Percentiles rank a stretch among this genome's conserved stretches.
phyloP scores from a whole-genome alignment of 1,140 invertebrate species.

The Dryas iulia region DNA sequence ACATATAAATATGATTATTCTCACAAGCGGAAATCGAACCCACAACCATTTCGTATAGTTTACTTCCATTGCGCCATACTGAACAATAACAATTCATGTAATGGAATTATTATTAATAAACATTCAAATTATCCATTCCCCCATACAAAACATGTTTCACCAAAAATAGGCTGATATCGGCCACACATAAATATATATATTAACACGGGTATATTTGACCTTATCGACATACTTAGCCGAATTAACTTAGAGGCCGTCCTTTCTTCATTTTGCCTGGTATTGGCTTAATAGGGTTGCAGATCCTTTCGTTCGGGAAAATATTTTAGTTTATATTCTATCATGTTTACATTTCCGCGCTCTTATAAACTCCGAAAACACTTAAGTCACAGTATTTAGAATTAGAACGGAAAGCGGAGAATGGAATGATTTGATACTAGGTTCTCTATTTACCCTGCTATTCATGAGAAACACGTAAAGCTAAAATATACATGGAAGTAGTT shows the following conservation, averaged over 20 bases:
- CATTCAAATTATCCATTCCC: not conserved
- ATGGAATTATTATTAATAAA: not conserved
- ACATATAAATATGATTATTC: too few relatives aligned
- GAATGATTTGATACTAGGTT: too few relatives aligned
- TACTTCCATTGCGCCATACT: too few relatives aligned
- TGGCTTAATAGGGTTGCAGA: conserved; percentile 28
- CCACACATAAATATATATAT: conserved; percentile 29
- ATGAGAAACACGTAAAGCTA: too few relatives aligned
- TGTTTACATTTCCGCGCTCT: too few relatives aligned
- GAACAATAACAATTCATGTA: not conserved
- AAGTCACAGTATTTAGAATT: too few relatives aligned
- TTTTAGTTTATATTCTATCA: not conserved
- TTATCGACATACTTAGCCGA: conserved; percentile 37
- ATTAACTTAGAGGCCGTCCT: conserved; percentile 34
- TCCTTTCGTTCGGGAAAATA: not conserved
- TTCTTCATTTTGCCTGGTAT: conserved; percentile 32
- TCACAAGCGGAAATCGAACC: too few relatives aligned
- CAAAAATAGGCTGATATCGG: conserved; percentile 24
- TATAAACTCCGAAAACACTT: too few relatives aligned
- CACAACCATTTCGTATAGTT: not conserved
- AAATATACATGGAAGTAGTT: too few relatives aligned
- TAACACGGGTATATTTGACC: conserved; percentile 30
- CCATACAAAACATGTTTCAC: conserved; percentile 8
- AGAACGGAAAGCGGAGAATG: too few relatives aligned
- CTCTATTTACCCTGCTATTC: too few relatives aligned